phyloP scores from a whole-genome alignment of 2,113 vertebrate genomes.

The Trichomycterus rosablanca region DNA sequence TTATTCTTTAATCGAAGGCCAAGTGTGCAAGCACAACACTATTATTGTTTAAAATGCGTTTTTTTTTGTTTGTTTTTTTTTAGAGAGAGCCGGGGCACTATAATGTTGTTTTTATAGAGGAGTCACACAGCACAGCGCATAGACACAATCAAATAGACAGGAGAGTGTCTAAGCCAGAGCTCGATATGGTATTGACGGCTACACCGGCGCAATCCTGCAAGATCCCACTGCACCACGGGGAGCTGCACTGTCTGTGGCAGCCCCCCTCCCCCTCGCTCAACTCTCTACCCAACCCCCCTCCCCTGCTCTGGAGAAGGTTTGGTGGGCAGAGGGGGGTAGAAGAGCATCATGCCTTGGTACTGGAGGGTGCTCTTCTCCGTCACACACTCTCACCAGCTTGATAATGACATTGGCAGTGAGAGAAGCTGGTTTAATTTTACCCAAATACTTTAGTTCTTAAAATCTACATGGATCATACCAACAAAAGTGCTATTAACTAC shows the following conservation, averaged over 20 bases:
- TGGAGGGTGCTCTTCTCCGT: constrained; percentile 34
- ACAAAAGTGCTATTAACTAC: constrained; percentile 2
- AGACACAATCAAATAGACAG: constrained; percentile 16
- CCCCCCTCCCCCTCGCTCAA: constrained; percentile 33
- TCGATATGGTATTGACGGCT: constrained; percentile 57
- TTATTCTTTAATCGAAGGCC: constrained; percentile 6
- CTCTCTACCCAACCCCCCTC: constrained; percentile 43
- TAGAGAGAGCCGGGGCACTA: background rate
- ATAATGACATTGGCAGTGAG: constrained; percentile 39
- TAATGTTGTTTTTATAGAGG: constrained; percentile 1
- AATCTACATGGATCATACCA: background rate
- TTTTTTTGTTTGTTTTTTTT: background rate
- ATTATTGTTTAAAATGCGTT: constrained; percentile 4
- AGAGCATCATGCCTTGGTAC: constrained; percentile 32
- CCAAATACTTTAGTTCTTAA: constrained; percentile 6
- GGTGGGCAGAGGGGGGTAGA: constrained; percentile 22
- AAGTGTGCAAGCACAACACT: constrained; percentile 11
- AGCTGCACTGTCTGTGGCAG: constrained; percentile 35
- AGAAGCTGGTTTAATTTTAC: constrained; percentile 20
- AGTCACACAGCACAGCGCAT: background rate
- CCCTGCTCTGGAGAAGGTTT: constrained; percentile 29
- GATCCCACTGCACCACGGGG: constrained; percentile 58
- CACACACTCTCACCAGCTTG: constrained; percentile 25
- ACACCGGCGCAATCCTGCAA: constrained; percentile 46
- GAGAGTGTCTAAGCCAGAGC: constrained; percentile 28